Percentiles rank a stretch among this genome's conserved stretches.
phyloP scores from a whole-genome alignment of 2,113 vertebrate genomes.

The Hipposideros armiger region DNA sequence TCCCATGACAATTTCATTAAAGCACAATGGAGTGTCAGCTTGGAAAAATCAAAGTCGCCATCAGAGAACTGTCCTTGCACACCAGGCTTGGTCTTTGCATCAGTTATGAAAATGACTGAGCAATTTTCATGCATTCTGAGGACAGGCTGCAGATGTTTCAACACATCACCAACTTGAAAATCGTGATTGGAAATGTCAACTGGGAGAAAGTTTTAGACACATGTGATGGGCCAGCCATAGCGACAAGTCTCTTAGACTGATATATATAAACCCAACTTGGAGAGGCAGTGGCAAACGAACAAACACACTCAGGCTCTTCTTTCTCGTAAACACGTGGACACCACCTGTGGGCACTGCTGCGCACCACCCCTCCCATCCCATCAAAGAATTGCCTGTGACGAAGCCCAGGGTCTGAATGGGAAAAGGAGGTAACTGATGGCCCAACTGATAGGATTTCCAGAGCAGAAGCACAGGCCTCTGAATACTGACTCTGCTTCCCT shows the following conservation, averaged over 20 bases:
- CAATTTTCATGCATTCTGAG: constrained; percentile 68
- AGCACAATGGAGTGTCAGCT: neutral
- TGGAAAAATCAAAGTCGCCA: constrained; percentile 59
- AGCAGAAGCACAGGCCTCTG: constrained; percentile 26
- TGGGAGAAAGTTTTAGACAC: neutral
- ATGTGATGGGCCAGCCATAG: neutral
- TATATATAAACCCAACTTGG: neutral
- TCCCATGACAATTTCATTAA: constrained; percentile 59
- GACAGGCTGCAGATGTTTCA: constrained; percentile 72
- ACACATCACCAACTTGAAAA: constrained; percentile 47
- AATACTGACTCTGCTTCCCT: neutral
- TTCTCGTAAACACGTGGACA: neutral
- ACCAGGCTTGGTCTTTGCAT: neutral
- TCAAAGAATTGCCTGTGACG: neutral
- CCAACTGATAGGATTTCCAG: constrained; percentile 66
- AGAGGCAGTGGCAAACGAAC: neutral
- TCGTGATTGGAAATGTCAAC: constrained; percentile 18
- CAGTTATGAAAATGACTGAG: constrained; percentile 28
- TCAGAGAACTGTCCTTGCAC: neutral
- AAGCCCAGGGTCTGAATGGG: neutral
- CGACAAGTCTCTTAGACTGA: neutral
- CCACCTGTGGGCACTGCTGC: neutral
- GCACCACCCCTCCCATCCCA: neutral
- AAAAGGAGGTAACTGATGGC: neutral
- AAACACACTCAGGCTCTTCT: neutral